Base-by-base conservation (phyloP, 2,888 invertebrate species). In the Agrochola lychnidis region DNA sequence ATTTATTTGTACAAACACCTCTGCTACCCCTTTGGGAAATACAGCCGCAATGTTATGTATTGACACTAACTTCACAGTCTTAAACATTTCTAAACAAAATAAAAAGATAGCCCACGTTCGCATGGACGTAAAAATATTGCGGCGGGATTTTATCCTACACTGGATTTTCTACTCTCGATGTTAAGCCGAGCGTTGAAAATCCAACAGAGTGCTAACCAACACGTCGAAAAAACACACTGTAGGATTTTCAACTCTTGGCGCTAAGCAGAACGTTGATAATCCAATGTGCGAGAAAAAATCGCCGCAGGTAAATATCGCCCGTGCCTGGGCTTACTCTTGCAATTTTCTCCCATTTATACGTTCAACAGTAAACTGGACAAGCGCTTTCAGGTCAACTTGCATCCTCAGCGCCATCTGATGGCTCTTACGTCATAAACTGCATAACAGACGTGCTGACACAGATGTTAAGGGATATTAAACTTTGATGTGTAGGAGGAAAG, bases 371-470 rank as follows among this genome's bases (percentile, higher is more conserved):
- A 74, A 76, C 67, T 64, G 72, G 40, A 73, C 70, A 61, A 68
- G 63, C 16, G n/a, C n/a, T 56, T 66, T 63, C 69, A 76, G 51
- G 56, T 67, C 76, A 66, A 67, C 61, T 61, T 66, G 84, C 72
- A 76, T 73, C 53, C 57, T 40, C 72, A 76, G 51, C 79, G 64
- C 56, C 83, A 83, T 79, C 84, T 86, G 83, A 59, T 64, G 69
- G 57, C 45, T 66, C 53, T 67, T 57, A 67, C 6, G 42, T 74
- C 69, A 61, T 78, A 86, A 84, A 79, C 36, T 66, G 62, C 53
- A 74, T 70, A 67, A 83, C 63, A 74, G 40, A 45, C 45, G 0
- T 57, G 30, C 45, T 59, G 25, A 69, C 40, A 56, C 53, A 68
- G 51, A 48, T 61, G 48, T 42, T n/a, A 36, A 25, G 6, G 30